Percentiles rank a stretch among this genome's conserved stretches.
Conservation (phyloP, 1,140 invertebrate species). For the Panagrolaimus sp. region DNA sequence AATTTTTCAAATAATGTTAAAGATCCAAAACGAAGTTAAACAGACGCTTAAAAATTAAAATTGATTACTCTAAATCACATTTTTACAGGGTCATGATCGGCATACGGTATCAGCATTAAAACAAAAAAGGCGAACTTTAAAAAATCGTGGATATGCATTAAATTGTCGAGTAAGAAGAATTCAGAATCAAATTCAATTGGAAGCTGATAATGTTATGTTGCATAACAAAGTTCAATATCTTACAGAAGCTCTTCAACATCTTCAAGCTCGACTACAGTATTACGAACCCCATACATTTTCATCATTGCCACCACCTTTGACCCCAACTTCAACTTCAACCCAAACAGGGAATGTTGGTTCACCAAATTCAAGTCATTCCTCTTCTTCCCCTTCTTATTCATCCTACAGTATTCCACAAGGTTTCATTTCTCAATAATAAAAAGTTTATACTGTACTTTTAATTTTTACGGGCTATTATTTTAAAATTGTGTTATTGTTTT, state of each 20-base stretch:
- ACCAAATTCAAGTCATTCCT: too few relatives aligned
- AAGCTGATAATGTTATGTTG: conserved; percentile 48
- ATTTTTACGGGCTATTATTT: conserved; percentile 14
- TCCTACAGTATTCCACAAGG: conserved; percentile 6
- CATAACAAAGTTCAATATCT: conserved; percentile 32
- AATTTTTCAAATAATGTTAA: too few relatives aligned
- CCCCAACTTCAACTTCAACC: background rate
- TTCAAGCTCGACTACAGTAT: conserved; percentile 17
- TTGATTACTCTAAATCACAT: too few relatives aligned
- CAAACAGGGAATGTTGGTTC: background rate
- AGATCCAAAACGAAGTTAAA: too few relatives aligned
- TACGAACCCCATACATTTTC: conserved; percentile 20
- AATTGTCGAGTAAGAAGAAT: conserved; percentile 72
- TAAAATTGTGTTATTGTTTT: background rate
- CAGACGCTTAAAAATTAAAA: too few relatives aligned
- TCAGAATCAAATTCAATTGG: conserved; percentile 49
- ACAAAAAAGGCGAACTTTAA: conserved; percentile 89
- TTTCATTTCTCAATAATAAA: conserved; percentile 14
- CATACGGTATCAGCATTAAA: conserved; percentile 74
- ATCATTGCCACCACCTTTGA: background rate
- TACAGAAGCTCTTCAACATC: conserved; percentile 5
- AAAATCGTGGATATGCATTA: conserved; percentile 96
- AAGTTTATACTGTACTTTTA: background rate
- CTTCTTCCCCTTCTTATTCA: background rate
- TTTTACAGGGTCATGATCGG: conserved; percentile 52